These are phyloP conservation scores for Balanococcus diminutus DNA, from an alignment of 2,888 invertebrate species.

Conservation along the genomic window DNA sequence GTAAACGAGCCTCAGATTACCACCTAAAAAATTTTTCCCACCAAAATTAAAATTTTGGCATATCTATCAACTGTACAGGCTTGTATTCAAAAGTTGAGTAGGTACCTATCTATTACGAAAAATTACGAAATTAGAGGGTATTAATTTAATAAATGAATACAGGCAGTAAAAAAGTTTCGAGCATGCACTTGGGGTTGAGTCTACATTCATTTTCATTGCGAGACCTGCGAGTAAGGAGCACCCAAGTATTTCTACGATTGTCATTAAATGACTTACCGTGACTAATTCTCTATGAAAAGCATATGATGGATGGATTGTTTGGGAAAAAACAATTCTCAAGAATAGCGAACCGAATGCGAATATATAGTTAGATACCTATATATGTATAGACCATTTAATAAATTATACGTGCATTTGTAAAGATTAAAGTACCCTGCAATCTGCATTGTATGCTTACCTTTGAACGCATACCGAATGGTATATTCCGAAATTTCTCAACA, in stretches of 20 bases:
- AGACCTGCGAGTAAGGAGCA: no score
- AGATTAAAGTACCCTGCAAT: neutral
- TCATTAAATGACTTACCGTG: neutral
- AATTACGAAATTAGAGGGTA: neutral
- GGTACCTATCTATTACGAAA: no score
- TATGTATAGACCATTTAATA: neutral
- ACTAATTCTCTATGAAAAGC: neutral
- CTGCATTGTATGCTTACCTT: conserved; percentile 66
- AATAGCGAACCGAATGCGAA: neutral
- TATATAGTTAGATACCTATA: neutral
- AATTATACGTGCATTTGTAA: neutral
- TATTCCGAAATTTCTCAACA: conserved; percentile 86
- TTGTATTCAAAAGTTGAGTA: no score
- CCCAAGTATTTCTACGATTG: neutral
- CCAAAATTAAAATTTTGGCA: no score
- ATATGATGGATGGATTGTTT: neutral
- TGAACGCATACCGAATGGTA: conserved; percentile 96
- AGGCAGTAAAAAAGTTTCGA: neutral
- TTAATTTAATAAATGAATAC: neutral
- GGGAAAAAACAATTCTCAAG: neutral
- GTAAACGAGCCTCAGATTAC: no score
- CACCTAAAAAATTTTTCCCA: no score
- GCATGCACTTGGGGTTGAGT: neutral
- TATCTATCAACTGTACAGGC: no score
- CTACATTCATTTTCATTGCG: neutral